Base-by-base conservation (phyloP, 2,113 vertebrate genomes). In the Noturus placidus region DNA sequence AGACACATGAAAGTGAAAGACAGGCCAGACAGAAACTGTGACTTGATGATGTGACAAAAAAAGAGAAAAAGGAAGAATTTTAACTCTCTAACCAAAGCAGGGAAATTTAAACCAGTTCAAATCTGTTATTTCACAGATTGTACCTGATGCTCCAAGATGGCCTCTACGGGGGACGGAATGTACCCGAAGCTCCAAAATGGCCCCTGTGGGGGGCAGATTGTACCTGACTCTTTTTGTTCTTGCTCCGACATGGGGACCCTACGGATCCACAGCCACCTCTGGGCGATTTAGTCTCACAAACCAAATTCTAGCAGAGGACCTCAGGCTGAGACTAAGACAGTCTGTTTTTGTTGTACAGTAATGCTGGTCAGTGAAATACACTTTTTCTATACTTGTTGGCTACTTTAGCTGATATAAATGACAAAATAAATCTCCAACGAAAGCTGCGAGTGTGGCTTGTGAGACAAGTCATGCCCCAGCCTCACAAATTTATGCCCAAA, bases 1-100 rank as follows among this genome's bases (percentile, higher is more conserved):
- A 61, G 42, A 69, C 30, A 82, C 2, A 30, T 70, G 77, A 82
- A 87, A 82, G 50, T 72, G 35, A 72, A 74, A 82, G 78, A 69
- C 4, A 69, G 30, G 1, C 15, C 7, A 22, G 20, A 57, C 33
- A 87, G 86, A 82, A 82, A 87, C 67, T 87, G 46, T 11, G 54
- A 76, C 42, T n/a, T 52, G 52, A 65, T 56, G 79, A 69, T 61
- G 25, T 59, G 67, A 82, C 30, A 38, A 19, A 80, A 80, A 50
- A 22, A 3, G 27, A 50, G 30, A 57, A 56, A 30, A 63, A 38
- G 20, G 59, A 61, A 78, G 70, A 14, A 38, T 61, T 82, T 61
- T 14, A 10, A 59, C 4, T 7, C 54, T 46, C 30, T 33, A 38
- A 81, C 56, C 56, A 38, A 59, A 80, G 17, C 52, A 80, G 8